Conservation (phyloP, 1,140 invertebrate genomes). For the Argopecten irradians region DNA sequence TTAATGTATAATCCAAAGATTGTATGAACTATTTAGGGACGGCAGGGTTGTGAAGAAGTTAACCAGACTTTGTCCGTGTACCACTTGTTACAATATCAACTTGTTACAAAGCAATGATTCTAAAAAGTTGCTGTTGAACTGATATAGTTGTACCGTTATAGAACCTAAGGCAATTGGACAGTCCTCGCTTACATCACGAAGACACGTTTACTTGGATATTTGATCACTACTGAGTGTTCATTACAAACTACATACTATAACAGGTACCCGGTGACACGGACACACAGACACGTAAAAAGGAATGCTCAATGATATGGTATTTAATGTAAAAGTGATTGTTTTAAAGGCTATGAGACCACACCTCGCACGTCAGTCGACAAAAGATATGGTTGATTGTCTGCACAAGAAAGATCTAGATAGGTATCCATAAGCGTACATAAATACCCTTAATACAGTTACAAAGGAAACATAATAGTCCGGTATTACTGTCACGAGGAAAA, state of each 20-base stretch:
- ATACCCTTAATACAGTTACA: background rate
- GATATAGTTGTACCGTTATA: background rate
- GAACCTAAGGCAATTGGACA: background rate
- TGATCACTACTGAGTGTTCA: background rate
- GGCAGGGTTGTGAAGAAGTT: no score
- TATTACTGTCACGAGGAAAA: background rate
- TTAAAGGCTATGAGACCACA: background rate
- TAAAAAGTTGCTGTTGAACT: background rate
- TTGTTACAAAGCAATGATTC: no score
- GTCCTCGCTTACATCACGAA: background rate
- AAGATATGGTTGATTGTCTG: no score
- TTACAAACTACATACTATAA: no score
- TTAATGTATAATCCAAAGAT: no score
- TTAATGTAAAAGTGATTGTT: background rate
- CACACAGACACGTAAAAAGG: background rate
- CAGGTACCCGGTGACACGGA: background rate
- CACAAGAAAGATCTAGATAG: no score
- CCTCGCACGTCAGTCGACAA: background rate
- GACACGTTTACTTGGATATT: background rate
- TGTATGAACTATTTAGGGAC: no score
- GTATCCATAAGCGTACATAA: no score
- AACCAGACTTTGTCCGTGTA: no score
- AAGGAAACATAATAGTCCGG: background rate
- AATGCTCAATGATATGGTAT: background rate
- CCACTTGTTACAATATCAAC: background rate